These are phyloP conservation scores for Porites lutea DNA, from an alignment of 64 coral and sea anemone species.

Conservation along the genomic window DNA sequence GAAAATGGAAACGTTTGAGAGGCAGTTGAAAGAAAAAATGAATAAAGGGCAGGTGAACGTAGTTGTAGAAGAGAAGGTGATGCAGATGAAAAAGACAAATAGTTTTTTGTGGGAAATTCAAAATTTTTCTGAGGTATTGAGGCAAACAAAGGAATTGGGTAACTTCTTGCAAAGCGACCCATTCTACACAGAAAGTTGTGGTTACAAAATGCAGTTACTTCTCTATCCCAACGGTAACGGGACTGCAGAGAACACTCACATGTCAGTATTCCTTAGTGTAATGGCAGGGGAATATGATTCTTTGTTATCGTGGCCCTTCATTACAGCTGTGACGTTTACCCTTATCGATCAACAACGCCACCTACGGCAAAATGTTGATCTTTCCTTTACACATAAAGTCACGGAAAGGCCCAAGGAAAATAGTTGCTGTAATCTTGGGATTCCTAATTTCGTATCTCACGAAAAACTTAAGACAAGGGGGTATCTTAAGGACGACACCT, in stretches of 20 bases:
- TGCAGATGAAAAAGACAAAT: background rate
- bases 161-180: background rate
- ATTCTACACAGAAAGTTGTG: background rate
- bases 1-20: background rate
- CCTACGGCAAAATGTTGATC: too few relatives aligned
- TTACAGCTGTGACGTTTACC: constrained; percentile 9
- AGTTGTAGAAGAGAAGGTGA: background rate
- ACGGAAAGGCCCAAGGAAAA: too few relatives aligned
- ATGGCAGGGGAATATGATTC: constrained; percentile 24
- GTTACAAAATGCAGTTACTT: background rate
- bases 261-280: constrained; percentile 1
- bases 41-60: too few relatives aligned
- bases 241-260: background rate
- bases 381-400: too few relatives aligned
- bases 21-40: background rate
- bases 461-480: background rate
- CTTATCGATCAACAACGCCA: background rate
- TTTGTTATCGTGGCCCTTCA: constrained; percentile 32
- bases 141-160: background rate
- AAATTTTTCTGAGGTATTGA: background rate
- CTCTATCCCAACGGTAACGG: background rate
- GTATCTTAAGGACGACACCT: background rate
- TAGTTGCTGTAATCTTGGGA: background rate
- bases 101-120: background rate
- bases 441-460: background rate